These are phyloP conservation scores for Ectemnius lituratus DNA, from an alignment of 2,888 invertebrate genomes.

Conservation along the genomic window DNA sequence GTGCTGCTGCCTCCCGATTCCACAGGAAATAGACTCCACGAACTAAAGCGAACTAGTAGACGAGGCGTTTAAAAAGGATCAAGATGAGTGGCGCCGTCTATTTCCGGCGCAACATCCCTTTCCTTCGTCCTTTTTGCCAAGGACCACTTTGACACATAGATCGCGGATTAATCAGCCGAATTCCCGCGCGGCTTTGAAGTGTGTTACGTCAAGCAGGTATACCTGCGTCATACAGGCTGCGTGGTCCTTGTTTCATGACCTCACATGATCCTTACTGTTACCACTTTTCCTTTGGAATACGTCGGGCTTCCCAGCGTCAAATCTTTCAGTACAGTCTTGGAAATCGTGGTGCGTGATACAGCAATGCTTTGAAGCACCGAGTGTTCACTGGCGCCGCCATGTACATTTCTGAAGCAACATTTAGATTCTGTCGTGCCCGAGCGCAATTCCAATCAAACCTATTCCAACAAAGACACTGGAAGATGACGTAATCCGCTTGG, in stretches of 20 bases:
- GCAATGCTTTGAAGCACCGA: conserved; percentile 31
- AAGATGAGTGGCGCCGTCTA: conserved; percentile 45
- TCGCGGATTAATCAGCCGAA: conserved; percentile 36
- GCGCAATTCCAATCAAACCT: too few relatives aligned
- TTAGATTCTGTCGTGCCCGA: too few relatives aligned
- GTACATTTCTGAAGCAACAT: too few relatives aligned
- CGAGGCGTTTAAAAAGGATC: conserved; percentile 56
- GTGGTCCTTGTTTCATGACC: too few relatives aligned
- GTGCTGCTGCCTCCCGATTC: conserved; percentile 37
- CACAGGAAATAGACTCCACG: conserved; percentile 50
- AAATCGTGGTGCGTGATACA: conserved; percentile 31
- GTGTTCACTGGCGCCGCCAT: not conserved
- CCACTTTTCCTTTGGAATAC: too few relatives aligned
- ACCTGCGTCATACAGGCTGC: not conserved
- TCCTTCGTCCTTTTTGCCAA: conserved; percentile 35
- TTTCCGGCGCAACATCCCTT: conserved; percentile 34
- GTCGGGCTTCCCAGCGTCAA: too few relatives aligned
- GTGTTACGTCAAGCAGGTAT: conserved; percentile 2
- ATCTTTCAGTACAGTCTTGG: conserved; percentile 2
- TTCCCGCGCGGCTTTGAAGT: not conserved
- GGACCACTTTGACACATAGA: conserved; percentile 36
- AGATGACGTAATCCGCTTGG: conserved; percentile 4
- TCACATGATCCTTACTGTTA: too few relatives aligned
- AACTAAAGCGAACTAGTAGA: conserved; percentile 51
- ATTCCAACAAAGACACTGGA: not conserved